Evolutionary conservation across 92 coral and sea anemone species (phyloP).

Genomic region (Parazoanthus darwini): DNA sequence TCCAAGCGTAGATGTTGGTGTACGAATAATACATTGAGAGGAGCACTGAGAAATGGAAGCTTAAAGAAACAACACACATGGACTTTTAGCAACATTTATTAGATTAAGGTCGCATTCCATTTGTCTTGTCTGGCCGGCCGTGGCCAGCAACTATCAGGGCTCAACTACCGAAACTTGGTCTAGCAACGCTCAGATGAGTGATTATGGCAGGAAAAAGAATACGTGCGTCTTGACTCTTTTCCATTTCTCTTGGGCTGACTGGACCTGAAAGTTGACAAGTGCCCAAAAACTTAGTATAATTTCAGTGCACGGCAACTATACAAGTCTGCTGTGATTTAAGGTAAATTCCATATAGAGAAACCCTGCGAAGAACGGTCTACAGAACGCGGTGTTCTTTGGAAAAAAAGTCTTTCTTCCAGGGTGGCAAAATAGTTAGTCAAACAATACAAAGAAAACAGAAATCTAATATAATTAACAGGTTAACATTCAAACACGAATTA

Average conservation of each 20-base stretch:
- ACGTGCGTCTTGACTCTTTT: neutral
- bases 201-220: neutral
- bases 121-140: neutral
- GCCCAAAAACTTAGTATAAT: no score
- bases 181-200: no score
- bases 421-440: neutral
- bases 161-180: no score
- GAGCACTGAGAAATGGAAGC: no score
- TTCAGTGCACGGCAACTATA: neutral
- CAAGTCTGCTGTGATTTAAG: neutral
- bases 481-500: neutral
- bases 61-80: no score
- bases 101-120: no score
- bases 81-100: no score
- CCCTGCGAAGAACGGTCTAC: neutral
- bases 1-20: no score
- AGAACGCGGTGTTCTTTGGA: neutral
- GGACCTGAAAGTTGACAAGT: no score
- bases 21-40: no score
- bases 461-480: conserved; percentile 20
- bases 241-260: neutral
- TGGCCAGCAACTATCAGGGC: neutral
- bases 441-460: neutral
- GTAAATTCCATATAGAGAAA: no score
- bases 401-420: neutral